Conservation (phyloP, 2,113 vertebrate genomes). For the Hylia prasina region DNA sequence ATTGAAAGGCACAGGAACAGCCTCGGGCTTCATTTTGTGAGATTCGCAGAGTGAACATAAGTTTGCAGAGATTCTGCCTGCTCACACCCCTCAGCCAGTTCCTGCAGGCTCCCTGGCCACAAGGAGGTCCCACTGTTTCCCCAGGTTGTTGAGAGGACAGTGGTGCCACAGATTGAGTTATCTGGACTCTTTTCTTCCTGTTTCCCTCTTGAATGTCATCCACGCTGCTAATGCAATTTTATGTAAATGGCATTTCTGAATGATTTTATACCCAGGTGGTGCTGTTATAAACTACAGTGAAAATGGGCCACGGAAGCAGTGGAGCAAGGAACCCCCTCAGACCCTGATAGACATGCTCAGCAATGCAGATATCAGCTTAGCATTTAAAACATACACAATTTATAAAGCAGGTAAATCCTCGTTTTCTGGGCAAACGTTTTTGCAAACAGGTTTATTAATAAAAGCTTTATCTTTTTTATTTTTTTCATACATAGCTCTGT, state of each 20-base stretch:
- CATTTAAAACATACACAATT: constrained; percentile 87
- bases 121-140: background rate
- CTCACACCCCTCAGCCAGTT: background rate
- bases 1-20: background rate
- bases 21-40: background rate
- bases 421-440: background rate
- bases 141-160: background rate
- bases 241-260: background rate
- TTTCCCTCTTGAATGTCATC: background rate
- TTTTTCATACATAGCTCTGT: background rate
- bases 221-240: background rate
- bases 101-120: background rate
- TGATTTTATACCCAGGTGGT: constrained; percentile 50
- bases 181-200: background rate
- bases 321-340: constrained; percentile 79
- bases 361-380: constrained; percentile 77
- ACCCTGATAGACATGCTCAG: constrained; percentile 80
- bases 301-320: constrained; percentile 71
- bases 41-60: background rate
- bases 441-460: background rate
- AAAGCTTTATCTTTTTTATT: too few relatives aligned
- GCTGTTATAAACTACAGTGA: constrained; percentile 60
- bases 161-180: background rate
- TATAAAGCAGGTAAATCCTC: constrained; percentile 73
- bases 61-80: background rate